Evolutionary conservation across 2,113 vertebrate species (phyloP), one percentile per base, ranked within the genome.

Genomic region (Acanthochromis polyacanthus): DNA sequence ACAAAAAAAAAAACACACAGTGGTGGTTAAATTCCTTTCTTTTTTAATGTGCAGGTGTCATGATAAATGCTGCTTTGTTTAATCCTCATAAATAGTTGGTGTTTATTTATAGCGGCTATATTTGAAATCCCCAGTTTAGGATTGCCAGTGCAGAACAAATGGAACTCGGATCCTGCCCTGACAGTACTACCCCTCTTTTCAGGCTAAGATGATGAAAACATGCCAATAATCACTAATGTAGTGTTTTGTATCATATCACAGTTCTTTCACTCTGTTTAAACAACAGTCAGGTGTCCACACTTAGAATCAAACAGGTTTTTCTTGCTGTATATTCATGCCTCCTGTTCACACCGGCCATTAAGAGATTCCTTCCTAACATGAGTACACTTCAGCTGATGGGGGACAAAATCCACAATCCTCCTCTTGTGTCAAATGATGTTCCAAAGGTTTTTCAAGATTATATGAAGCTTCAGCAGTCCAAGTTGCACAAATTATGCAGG

Each of bases 1-100:
- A 69, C 28, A 83, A 50, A 40, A 62, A 28, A 36, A 64, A 66
- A n/a, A n/a, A n/a, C n/a, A 20, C 15, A 73, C 17, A 55, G n/a
- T 1, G 19, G 16, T 16, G 25, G 62, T 76, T 73, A 61, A 63
- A 36, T 5, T 30, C 5, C 9, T 61, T 57, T 71, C 1, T n/a
- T 30, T 30, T 60, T 48, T 50, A 19, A 51, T 19, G 3, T 30
- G 48, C 2, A 65, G 25, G 16, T 40, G 25, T 58, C 23, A 17
- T 15, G 1, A 56, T 60, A 15, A 0, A 43, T 40, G 38, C 55
- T 9, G 3, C 50, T 56, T 50, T 15, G 45, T 69, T 1, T 53
- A 38, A 32, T 62, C 20, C 32, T 62, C 1, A 25, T 8, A 32
- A 36, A 66, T n/a, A 19, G 19, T 20, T 64, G 28, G 15, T 40